phyloP scores from a whole-genome alignment of 1,140 invertebrate genomes.

The Drosophila suzukii region DNA sequence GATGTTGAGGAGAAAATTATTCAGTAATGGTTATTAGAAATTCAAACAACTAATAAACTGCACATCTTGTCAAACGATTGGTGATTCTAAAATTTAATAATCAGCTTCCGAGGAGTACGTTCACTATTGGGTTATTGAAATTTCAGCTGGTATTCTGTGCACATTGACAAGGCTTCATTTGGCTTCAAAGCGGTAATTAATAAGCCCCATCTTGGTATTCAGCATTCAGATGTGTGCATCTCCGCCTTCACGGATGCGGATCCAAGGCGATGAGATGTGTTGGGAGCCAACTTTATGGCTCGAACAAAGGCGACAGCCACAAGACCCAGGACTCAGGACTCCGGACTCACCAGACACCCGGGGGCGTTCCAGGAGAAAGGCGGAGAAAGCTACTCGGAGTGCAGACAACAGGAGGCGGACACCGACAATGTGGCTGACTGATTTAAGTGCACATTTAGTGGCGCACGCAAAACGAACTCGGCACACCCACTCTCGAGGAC shows the following conservation, averaged over 20 bases:
- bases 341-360: constrained; percentile 19
- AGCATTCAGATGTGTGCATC: constrained; percentile 31
- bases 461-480: constrained; percentile 30
- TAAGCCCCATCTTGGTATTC: constrained; percentile 12
- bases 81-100: not conserved
- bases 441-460: constrained; percentile 55
- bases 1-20: too few relatives aligned
- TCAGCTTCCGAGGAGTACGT: not conserved
- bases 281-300: constrained; percentile 42
- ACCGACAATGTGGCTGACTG: constrained; percentile 50
- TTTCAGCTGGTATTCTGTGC: not conserved
- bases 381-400: constrained; percentile 36
- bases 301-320: constrained; percentile 50
- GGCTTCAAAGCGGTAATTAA: constrained; percentile 25
- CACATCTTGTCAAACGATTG: not conserved
- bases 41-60: not conserved
- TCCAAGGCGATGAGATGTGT: constrained; percentile 26
- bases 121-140: not conserved
- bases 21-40: not conserved
- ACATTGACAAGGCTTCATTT: constrained; percentile 22
- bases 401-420: constrained; percentile 50
- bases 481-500: constrained; percentile 20
- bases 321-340: constrained; percentile 7
- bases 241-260: constrained; percentile 28
- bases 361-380: constrained; percentile 26